phyloP scores from a whole-genome alignment of 2,888 invertebrate genomes.

The Tipula confusa region DNA sequence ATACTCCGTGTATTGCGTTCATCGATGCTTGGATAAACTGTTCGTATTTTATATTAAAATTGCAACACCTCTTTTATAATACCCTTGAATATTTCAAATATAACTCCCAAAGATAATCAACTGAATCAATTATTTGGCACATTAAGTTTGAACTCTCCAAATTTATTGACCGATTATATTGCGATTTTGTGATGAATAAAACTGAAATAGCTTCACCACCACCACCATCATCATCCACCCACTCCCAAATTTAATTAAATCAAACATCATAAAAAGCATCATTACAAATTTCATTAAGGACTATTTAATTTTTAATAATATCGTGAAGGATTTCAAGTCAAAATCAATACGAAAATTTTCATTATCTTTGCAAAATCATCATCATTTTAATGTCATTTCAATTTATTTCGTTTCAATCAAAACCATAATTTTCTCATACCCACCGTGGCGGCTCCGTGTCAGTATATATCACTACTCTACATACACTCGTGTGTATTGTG shows the following conservation, averaged over 20 bases:
- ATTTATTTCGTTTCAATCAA: conserved; percentile 20
- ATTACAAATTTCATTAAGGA: conserved; percentile 12
- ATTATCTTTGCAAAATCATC: neutral
- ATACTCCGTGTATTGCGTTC: too few species aligned
- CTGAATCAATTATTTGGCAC: too few species aligned
- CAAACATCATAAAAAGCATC: neutral
- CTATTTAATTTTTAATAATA: neutral
- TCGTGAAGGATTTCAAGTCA: neutral
- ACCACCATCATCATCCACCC: neutral
- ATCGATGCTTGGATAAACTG: too few species aligned
- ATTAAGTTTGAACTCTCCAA: too few species aligned
- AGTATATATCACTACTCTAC: too few species aligned
- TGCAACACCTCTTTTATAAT: too few species aligned
- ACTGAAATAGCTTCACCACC: neutral
- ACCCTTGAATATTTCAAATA: too few species aligned
- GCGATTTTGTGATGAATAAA: neutral
- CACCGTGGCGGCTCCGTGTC: too few species aligned
- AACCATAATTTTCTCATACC: neutral
- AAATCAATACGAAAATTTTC: neutral
- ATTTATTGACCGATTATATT: too few species aligned
- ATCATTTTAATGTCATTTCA: conserved; percentile 12
- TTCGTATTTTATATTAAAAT: too few species aligned
- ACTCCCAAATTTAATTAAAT: neutral
- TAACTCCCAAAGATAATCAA: too few species aligned
- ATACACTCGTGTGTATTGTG: neutral